phyloP scores from a whole-genome alignment of 2,113 vertebrate genomes.

The Cyprinodon tularosa region DNA sequence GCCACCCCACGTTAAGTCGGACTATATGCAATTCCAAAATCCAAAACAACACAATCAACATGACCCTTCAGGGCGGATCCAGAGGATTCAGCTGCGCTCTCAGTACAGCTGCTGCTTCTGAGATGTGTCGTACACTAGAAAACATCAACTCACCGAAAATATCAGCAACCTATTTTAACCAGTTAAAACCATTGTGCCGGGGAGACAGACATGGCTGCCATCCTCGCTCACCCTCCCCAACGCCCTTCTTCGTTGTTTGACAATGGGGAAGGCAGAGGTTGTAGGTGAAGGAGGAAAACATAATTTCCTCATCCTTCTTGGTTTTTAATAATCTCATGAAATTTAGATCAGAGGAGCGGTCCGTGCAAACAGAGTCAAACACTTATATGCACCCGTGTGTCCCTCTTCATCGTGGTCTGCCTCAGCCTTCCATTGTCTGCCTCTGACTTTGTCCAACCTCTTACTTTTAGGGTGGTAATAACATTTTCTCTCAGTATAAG shows the following conservation, averaged over 20 bases:
- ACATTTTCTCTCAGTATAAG: conserved; percentile 1
- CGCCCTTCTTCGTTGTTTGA: conserved; percentile 61
- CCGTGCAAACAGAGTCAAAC: conserved; percentile 50
- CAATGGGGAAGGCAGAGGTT: conserved; percentile 46
- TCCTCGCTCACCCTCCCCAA: conserved; percentile 36
- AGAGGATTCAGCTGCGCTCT: conserved; percentile 3
- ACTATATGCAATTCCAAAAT: conserved; percentile 53
- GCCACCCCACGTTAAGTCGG: conserved; percentile 35
- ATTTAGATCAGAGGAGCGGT: conserved; percentile 71
- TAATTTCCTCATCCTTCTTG: conserved; percentile 55
- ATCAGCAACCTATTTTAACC: conserved; percentile 56
- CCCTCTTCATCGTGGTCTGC: conserved; percentile 24
- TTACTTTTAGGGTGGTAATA: conserved; percentile 29
- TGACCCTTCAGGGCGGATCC: conserved; percentile 27
- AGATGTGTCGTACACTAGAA: conserved; percentile 30
- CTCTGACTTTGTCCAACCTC: conserved; percentile 22
- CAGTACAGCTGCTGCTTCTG: conserved; percentile 20
- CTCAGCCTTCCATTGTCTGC: conserved; percentile 45
- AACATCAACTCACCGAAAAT: conserved; percentile 42
- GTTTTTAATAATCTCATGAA: conserved; percentile 74
- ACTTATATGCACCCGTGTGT: conserved; percentile 51
- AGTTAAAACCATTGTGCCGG: conserved; percentile 59
- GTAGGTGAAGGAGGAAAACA: conserved; percentile 43
- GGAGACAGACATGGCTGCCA: conserved; percentile 66
- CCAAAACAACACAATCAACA: conserved; percentile 29